phyloP scores from a whole-genome alignment of 1,140 invertebrate genomes.

The Euura saliciscinereae region DNA sequence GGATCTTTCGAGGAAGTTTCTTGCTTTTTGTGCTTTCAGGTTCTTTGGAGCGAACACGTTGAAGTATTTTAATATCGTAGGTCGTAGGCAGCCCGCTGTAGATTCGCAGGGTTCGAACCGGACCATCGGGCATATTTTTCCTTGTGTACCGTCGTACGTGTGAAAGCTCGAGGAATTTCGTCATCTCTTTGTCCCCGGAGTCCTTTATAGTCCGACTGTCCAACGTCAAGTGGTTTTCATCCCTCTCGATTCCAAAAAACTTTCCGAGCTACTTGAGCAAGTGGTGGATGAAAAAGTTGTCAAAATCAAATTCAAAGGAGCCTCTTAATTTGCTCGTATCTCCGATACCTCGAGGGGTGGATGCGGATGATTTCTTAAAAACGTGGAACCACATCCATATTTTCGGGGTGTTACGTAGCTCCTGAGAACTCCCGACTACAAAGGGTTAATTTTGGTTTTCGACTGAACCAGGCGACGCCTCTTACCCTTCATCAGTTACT shows the following conservation, averaged over 20 bases:
- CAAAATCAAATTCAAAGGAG: too few species aligned
- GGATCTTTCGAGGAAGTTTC: conserved; percentile 13
- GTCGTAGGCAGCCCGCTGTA: conserved; percentile 18
- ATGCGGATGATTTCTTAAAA: too few species aligned
- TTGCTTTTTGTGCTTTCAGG: conserved; percentile 36
- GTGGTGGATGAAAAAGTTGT: too few species aligned
- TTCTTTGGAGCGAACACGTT: conserved; percentile 31
- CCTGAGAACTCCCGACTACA: not conserved
- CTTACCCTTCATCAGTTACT: not conserved
- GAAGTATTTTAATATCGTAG: conserved; percentile 49
- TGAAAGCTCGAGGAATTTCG: conserved; percentile 1
- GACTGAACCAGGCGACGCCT: not conserved
- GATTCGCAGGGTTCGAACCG: conserved; percentile 19
- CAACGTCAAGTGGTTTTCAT: not conserved
- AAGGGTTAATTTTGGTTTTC: not conserved
- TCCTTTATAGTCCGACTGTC: not conserved
- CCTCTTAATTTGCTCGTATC: too few species aligned
- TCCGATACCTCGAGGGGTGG: too few species aligned
- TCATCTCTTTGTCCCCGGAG: not conserved
- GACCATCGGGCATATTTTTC: not conserved
- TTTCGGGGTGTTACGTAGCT: too few species aligned
- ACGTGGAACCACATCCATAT: too few species aligned
- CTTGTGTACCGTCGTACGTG: not conserved
- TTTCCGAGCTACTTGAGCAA: too few species aligned
- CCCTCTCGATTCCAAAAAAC: too few species aligned